A percentile compares a stretch with the other conserved stretches of the same genome.
Evolutionary conservation across 2,797 vertebrate species (phyloP).

Genomic region (Prunella strophiata): DNA sequence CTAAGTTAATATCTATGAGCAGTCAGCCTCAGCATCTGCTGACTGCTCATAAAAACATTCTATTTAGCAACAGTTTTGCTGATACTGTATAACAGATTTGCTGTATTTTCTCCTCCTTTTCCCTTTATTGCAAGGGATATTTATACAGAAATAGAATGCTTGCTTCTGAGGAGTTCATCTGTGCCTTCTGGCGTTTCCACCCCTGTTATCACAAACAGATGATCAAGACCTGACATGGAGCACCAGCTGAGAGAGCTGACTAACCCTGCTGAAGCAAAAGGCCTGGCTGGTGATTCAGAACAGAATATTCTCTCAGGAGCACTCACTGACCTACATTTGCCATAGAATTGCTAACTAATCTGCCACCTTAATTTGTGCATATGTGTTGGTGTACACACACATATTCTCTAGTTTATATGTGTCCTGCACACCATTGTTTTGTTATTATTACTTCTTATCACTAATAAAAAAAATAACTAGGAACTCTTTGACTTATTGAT

Average conservation of each 20-base stretch:
- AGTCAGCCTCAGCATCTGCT: not conserved
- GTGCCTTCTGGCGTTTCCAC: not conserved
- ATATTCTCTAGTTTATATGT: not conserved
- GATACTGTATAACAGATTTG: not conserved
- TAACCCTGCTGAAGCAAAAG: not conserved
- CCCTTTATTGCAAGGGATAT: not conserved
- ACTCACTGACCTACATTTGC: not conserved
- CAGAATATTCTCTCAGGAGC: not conserved
- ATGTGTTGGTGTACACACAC: not conserved
- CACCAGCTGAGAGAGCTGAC: not conserved
- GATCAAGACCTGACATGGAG: not conserved
- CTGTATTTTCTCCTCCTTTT: conserved; percentile 8
- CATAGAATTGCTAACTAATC: not conserved
- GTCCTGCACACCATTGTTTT: not conserved
- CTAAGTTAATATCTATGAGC: not conserved
- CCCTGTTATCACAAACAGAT: conserved; percentile 26
- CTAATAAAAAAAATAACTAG: not conserved
- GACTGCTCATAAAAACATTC: not conserved
- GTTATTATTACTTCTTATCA: not conserved
- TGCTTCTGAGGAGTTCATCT: conserved; percentile 11
- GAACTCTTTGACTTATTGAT: not conserved
- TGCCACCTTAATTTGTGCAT: not conserved
- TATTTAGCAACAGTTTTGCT: conserved; percentile 17
- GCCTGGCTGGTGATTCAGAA: not conserved
- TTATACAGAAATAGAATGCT: conserved; percentile 1